phyloP scores from a whole-genome alignment of 2,888 invertebrate species.

The Tipula confusa region DNA sequence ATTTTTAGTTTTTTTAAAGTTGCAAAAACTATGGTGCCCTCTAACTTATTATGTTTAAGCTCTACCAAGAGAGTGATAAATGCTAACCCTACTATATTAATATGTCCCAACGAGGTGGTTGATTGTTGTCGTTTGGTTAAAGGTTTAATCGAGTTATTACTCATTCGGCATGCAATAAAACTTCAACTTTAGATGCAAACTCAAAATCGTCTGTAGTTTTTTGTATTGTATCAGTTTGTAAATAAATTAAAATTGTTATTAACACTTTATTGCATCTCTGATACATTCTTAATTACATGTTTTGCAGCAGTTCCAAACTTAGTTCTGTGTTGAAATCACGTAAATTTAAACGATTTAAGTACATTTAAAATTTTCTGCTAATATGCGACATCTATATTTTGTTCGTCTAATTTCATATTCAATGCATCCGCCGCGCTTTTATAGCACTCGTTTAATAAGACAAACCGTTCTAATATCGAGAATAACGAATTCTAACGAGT shows the following conservation, averaged over 20 bases:
- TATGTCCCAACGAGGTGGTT: no score
- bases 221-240: neutral
- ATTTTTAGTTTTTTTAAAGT: no score
- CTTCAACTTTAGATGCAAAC: neutral
- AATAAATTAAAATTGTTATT: neutral
- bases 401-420: neutral
- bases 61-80: no score
- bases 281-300: neutral
- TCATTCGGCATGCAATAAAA: neutral
- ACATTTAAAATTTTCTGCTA: neutral
- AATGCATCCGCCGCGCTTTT: neutral
- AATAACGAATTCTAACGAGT: neutral
- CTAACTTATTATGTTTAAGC: no score
- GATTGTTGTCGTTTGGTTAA: neutral
- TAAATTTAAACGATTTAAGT: neutral
- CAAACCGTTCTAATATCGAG: neutral
- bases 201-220: neutral
- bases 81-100: no score
- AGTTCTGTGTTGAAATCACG: neutral
- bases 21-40: no score
- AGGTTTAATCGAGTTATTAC: neutral
- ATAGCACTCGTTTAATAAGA: neutral
- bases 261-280: neutral
- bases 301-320: neutral
- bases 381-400: neutral